Evolutionary conservation across 2,797 vertebrate species (phyloP).

Genomic region (Coranthus polyacanthus): DNA sequence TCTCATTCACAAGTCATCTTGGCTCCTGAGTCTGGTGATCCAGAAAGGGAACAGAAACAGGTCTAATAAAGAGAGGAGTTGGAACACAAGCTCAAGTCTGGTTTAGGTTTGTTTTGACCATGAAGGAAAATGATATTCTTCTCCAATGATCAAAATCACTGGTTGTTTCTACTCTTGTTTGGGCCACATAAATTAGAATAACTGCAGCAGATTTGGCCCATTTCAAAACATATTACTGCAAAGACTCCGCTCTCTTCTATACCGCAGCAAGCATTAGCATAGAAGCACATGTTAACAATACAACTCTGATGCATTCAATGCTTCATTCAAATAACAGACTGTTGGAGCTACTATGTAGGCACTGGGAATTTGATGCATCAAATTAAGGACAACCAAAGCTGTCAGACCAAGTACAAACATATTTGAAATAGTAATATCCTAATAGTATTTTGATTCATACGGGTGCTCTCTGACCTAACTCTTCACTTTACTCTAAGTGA

Average conservation of each 20-base stretch:
- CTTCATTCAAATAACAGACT: constrained; percentile 65
- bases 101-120: constrained; percentile 51
- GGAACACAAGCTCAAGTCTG: constrained; percentile 57
- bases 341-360: constrained; percentile 78
- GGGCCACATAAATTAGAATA: constrained; percentile 31
- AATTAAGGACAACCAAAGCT: constrained; percentile 67
- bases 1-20: constrained; percentile 80
- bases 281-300: constrained; percentile 49
- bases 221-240: constrained; percentile 36
- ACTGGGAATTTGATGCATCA: constrained; percentile 82
- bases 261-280: constrained; percentile 49
- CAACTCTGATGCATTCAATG: constrained; percentile 51
- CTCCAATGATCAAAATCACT: constrained; percentile 36
- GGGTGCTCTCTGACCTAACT: constrained; percentile 24
- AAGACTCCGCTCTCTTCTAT: constrained; percentile 31
- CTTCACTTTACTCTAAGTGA: constrained; percentile 29
- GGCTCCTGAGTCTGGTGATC: constrained; percentile 78
- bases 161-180: constrained; percentile 31
- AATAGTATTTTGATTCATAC: constrained; percentile 21
- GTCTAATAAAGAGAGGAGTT: constrained; percentile 60
- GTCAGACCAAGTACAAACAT: constrained; percentile 63
- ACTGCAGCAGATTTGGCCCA: constrained; percentile 54
- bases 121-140: constrained; percentile 32
- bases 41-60: constrained; percentile 70
- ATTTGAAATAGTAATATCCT: constrained; percentile 39